A percentile compares a stretch with the other conserved stretches of the same genome.
phyloP scores from a whole-genome alignment of 2,888 invertebrate genomes.

The Drosophila histrio region DNA sequence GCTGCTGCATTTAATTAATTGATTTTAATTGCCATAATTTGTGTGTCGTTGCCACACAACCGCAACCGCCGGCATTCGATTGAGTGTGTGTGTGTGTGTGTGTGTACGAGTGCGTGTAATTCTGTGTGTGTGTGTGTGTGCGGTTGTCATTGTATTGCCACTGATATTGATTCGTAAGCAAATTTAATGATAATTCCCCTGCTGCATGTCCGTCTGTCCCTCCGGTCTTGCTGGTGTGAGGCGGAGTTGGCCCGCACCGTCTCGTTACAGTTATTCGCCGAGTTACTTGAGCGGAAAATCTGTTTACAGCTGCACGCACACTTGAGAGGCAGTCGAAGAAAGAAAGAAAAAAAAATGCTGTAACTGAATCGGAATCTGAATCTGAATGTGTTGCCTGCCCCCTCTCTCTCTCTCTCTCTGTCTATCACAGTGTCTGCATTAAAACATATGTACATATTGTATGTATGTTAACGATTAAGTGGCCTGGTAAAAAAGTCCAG shows the following conservation, averaged over 20 bases:
- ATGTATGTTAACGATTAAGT: conserved; percentile 49
- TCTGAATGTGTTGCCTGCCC: conserved; percentile 16
- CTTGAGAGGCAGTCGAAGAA: conserved; percentile 54
- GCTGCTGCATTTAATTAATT: conserved; percentile 80
- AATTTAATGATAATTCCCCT: conserved; percentile 72
- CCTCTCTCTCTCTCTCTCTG: background rate
- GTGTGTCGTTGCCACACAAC: conserved; percentile 79
- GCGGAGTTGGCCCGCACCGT: conserved; percentile 39
- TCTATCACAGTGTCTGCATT: conserved; percentile 12
- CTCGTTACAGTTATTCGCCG: conserved; percentile 76
- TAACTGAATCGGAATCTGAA: too few species aligned
- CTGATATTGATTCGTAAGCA: conserved; percentile 78
- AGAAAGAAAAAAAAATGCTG: conserved; percentile 20
- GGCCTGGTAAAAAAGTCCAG: conserved; percentile 43
- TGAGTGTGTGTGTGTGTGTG: conserved; percentile 11
- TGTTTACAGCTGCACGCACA: conserved; percentile 80
- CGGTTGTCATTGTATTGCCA: conserved; percentile 43
- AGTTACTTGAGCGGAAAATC: conserved; percentile 78
- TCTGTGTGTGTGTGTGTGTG: conserved; percentile 21
- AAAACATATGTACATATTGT: conserved; percentile 25
- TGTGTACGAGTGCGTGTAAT: conserved; percentile 3
- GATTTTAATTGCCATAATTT: conserved; percentile 82
- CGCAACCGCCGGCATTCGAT: conserved; percentile 65
- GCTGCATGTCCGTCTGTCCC: background rate
- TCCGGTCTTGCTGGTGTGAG: background rate